phyloP scores from a whole-genome alignment of 1,140 invertebrate species.

The Danaus melanippus region DNA sequence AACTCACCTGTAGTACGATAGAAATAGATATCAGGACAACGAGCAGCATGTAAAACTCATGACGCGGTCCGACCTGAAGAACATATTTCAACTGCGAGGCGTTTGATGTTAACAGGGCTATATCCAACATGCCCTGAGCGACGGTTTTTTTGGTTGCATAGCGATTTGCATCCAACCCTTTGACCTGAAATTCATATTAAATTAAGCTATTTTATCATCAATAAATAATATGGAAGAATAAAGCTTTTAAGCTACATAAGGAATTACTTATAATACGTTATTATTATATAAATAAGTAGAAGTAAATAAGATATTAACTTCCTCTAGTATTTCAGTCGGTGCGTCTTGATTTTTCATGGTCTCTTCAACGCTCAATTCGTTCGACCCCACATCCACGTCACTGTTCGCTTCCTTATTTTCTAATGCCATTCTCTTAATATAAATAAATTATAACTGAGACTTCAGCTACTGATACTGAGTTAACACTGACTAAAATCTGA shows the following conservation, averaged over 20 bases:
- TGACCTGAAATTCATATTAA: constrained; percentile 65
- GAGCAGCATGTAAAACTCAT: constrained; percentile 88
- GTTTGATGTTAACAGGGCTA: constrained; percentile 85
- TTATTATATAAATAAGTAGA: too few species aligned
- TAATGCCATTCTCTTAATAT: constrained; percentile 1
- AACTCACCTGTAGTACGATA: constrained; percentile 87
- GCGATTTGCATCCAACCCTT: constrained; percentile 82
- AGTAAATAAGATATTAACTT: constrained; percentile 14
- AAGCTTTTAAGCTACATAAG: too few species aligned
- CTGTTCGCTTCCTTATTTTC: constrained; percentile 14
- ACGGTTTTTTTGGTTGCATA: constrained; percentile 93
- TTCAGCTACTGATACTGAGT: constrained; percentile 15
- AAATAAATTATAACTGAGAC: constrained; percentile 1
- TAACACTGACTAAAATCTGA: constrained; percentile 25
- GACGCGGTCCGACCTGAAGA: constrained; percentile 84
- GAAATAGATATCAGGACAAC: constrained; percentile 85
- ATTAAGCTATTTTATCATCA: too few species aligned
- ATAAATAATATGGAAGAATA: too few species aligned
- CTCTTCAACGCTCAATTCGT: constrained; percentile 34
- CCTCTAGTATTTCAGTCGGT: constrained; percentile 34
- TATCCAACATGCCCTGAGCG: constrained; percentile 86
- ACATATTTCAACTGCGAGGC: constrained; percentile 93
- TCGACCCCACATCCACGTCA: constrained; percentile 1
- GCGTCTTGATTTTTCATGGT: constrained; percentile 35
- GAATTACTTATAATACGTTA: too few species aligned